Evolutionary conservation across 2,797 vertebrate species (phyloP).

Genomic region (Lepilemur septentrionalis): DNA sequence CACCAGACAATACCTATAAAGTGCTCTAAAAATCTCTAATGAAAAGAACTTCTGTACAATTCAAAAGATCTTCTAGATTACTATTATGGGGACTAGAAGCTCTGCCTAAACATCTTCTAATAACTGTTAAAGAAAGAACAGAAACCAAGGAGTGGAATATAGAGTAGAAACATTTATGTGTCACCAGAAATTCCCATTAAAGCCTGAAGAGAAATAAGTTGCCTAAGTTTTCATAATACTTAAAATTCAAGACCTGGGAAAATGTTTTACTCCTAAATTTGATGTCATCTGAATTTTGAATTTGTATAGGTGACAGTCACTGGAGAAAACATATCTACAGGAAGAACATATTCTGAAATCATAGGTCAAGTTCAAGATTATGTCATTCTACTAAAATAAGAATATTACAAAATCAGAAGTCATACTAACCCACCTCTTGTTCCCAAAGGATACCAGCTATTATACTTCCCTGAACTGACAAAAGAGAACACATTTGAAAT

Average conservation of each 20-base stretch:
- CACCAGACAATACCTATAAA: not conserved
- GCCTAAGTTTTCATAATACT: not conserved
- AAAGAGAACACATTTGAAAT: not conserved
- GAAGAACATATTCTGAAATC: conserved; percentile 34
- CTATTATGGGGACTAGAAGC: not conserved
- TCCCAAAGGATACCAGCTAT: not conserved
- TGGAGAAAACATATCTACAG: not conserved
- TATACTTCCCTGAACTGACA: not conserved
- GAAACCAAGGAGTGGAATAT: not conserved
- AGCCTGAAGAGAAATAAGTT: not conserved
- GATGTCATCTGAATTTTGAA: conserved; percentile 41
- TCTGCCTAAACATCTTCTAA: not conserved
- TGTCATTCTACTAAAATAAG: not conserved
- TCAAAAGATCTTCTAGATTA: conserved; percentile 13
- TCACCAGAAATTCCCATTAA: conserved; percentile 27
- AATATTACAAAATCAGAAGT: not conserved
- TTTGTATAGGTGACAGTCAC: not conserved
- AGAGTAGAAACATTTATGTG: not conserved
- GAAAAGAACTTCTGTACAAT: not conserved
- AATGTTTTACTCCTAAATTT: conserved; percentile 43
- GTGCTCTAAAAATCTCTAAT: not conserved
- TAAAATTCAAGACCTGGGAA: conserved; percentile 18
- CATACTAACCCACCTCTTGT: not conserved
- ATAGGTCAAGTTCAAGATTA: conserved; percentile 27
- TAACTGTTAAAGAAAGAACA: conserved; percentile 2